Evolutionary conservation across 1,140 invertebrate species (phyloP).

Genomic region (Homarus americanus): DNA sequence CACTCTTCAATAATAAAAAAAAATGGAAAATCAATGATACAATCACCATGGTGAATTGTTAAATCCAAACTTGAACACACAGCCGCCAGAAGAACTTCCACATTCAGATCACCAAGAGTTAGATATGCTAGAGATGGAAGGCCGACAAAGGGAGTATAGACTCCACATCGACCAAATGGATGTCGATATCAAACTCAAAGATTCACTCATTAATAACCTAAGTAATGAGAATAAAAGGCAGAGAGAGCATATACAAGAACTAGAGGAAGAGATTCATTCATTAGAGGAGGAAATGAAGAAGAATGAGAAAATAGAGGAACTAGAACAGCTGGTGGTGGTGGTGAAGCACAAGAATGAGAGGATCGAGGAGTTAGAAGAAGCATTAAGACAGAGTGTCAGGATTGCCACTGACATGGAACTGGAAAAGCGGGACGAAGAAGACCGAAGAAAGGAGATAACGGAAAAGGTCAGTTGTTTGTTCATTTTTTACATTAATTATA

Average conservation of each 20-base stretch:
- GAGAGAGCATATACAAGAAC: slow-evolving; percentile 65
- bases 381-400: slow-evolving; percentile 82
- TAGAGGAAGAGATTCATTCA: slow-evolving; percentile 69
- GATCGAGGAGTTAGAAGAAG: slow-evolving; percentile 89
- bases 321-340: slow-evolving; percentile 80
- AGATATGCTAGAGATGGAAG: slow-evolving; percentile 72
- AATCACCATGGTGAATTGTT: background rate
- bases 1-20: background rate
- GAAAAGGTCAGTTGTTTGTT: slow-evolving; percentile 69
- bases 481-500: background rate
- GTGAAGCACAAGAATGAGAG: slow-evolving; percentile 80
- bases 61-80: background rate
- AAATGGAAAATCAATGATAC: slow-evolving; percentile 4
- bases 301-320: slow-evolving; percentile 78
- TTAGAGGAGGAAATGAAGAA: slow-evolving; percentile 75
- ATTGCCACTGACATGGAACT: slow-evolving; percentile 81
- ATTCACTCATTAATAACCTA: slow-evolving; percentile 69
- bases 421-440: slow-evolving; percentile 75
- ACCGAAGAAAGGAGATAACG: slow-evolving; percentile 75
- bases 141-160: slow-evolving; percentile 69
- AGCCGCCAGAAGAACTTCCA: slow-evolving; percentile 14
- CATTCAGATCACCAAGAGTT: slow-evolving; percentile 66
- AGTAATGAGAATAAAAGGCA: slow-evolving; percentile 67
- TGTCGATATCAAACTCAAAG: slow-evolving; percentile 74
- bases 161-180: slow-evolving; percentile 72